Evolutionary conservation across 2,113 vertebrate species (phyloP).

Genomic region (Gila orcuttii): DNA sequence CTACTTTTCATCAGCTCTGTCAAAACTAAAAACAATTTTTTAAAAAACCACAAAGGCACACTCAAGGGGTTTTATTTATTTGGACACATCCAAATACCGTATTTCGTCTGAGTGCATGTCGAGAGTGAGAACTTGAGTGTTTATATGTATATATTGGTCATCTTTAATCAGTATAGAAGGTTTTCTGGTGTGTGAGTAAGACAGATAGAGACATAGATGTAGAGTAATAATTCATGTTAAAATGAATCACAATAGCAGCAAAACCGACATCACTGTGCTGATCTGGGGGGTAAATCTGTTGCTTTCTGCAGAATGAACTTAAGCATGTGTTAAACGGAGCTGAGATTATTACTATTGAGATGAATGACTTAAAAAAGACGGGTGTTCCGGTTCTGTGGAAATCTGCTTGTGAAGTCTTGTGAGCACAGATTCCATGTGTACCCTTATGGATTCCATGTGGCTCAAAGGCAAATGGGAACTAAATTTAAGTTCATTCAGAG

Average conservation of each 20-base stretch:
- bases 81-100: not conserved
- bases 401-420: not conserved
- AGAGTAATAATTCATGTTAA: not conserved
- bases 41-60: not conserved
- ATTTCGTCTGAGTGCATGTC: not conserved
- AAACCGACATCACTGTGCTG: not conserved
- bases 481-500: slow-evolving; percentile 8
- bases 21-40: not conserved
- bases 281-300: not conserved
- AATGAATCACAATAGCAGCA: not conserved
- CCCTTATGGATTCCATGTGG: slow-evolving; percentile 23
- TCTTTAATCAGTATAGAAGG: not conserved
- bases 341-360: slow-evolving; percentile 1
- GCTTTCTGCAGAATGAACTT: slow-evolving; percentile 7
- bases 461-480: not conserved
- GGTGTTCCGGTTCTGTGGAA: not conserved
- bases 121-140: slow-evolving; percentile 2
- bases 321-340: not conserved
- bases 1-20: slow-evolving; percentile 36
- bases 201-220: not conserved
- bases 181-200: not conserved
- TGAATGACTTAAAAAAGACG: not conserved
- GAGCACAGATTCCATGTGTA: not conserved
- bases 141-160: not conserved
- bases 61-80: slow-evolving; percentile 2